Conservation (phyloP, 2,888 invertebrate species). For the Horisme vitalbata region DNA sequence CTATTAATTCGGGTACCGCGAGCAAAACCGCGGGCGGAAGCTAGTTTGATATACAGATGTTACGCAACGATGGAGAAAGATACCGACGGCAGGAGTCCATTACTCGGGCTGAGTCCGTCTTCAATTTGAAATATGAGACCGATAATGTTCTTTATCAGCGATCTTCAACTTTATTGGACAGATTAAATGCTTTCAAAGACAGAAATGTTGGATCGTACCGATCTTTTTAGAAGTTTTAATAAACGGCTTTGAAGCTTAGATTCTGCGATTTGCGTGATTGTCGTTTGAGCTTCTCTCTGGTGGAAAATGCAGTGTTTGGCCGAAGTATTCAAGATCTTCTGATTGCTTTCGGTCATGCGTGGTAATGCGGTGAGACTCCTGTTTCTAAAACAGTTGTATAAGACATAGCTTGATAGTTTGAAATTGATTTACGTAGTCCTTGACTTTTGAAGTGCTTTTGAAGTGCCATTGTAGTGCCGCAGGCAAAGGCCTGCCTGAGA, state of each 20-base stretch:
- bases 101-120: constrained; percentile 25
- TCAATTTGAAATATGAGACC: constrained; percentile 44
- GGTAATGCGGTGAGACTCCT: no score
- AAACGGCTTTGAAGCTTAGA: constrained; percentile 33
- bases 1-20: no score
- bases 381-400: no score
- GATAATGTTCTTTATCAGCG: constrained; percentile 53
- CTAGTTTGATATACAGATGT: constrained; percentile 1
- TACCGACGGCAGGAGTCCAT: constrained; percentile 24
- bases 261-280: constrained; percentile 21
- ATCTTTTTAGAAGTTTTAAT: constrained; percentile 30
- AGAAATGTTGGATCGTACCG: constrained; percentile 32
- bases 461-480: no score
- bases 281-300: constrained; percentile 27
- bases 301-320: constrained; percentile 28
- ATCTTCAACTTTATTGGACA: constrained; percentile 53
- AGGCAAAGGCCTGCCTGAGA: no score
- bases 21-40: no score
- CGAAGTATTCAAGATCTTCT: not conserved
- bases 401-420: no score
- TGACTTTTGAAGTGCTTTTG: no score
- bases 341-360: no score
- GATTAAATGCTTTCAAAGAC: constrained; percentile 52
- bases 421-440: no score
- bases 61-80: constrained; percentile 15